Evolutionary conservation across 1,140 invertebrate genomes (phyloP).

Genomic region (Eulimnadia texana): DNA sequence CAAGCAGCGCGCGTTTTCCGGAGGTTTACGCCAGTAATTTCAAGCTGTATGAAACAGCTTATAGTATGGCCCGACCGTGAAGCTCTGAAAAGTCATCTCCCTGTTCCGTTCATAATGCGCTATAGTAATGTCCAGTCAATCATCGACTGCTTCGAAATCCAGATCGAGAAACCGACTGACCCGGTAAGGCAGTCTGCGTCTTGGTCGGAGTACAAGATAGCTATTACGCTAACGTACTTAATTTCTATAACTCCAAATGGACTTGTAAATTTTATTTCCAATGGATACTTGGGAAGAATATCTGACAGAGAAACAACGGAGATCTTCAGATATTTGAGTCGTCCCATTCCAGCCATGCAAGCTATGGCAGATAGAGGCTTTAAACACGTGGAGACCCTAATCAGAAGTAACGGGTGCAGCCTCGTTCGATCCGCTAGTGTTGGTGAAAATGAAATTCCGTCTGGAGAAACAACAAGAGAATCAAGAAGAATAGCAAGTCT

Average conservation of each 20-base stretch:
- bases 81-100: background rate
- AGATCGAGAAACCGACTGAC: constrained; percentile 29
- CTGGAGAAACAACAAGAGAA: constrained; percentile 26
- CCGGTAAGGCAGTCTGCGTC: constrained; percentile 28
- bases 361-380: constrained; percentile 30
- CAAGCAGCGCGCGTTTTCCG: background rate
- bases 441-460: constrained; percentile 17
- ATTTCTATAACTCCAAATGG: constrained; percentile 30
- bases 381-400: constrained; percentile 24
- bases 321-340: constrained; percentile 24
- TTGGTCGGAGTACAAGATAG: constrained; percentile 34
- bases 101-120: background rate
- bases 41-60: background rate
- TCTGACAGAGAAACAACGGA: constrained; percentile 27
- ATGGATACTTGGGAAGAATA: constrained; percentile 28
- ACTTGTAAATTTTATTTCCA: constrained; percentile 29
- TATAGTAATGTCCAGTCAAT: constrained; percentile 1
- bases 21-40: background rate
- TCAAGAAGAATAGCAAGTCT: constrained; percentile 30
- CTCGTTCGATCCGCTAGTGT: constrained; percentile 30
- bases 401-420: constrained; percentile 21
- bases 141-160: constrained; percentile 31
- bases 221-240: constrained; percentile 34
- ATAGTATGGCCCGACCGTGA: background rate
- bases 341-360: constrained; percentile 18